Evolutionary conservation across 2,888 invertebrate species (phyloP), one percentile per base, ranked within the genome.

Genomic region (Drosophila nr. medialis): DNA sequence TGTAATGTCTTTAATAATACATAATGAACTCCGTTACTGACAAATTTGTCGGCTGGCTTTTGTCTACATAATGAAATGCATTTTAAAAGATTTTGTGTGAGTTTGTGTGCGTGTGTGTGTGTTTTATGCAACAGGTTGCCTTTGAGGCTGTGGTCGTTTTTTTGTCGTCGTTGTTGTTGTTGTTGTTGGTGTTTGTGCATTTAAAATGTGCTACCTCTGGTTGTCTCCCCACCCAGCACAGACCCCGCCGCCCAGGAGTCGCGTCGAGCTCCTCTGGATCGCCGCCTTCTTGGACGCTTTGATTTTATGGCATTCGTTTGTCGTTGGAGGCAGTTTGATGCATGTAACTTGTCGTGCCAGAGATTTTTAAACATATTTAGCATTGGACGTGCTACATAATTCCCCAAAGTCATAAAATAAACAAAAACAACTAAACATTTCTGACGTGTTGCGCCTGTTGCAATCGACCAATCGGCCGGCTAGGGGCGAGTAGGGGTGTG

Each of bases 311-410:
- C 86, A 81, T 82, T 86, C 74, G 84, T 73, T 84, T 84, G 75
- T 73, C 77, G 83, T 70, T 79, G 80, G 61, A 75, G 85, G 85
- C 84, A 81, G 85, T 81, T 87, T 85, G 87, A 85, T 87, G 86
- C 85, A 87, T 87, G 88, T 85, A 79, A 81, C 81, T 79, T 87
- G 88, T 87, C 85, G 81, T 79, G 86, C 86, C 70, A 66, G 60
- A 87, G 86, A 87, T 87, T 87, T 86, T 79, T 49, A 67, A 85
- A 83, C 84, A 84, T 87, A 84, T 83, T 85, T 81, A 87, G 87
- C 81, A 82, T 68, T 82, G 84, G 84, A 84, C 84, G 85, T 87
- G 85, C 74, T 65, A 84, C 84, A 84, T 82, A 86, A 84, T 81
- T 86, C 72, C 68, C 75, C 75, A 84, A 75, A 75, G 59, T 65